These are phyloP conservation scores for Heliangelus exortis DNA, from an alignment of 2,797 vertebrate species.

Conservation along the genomic window DNA sequence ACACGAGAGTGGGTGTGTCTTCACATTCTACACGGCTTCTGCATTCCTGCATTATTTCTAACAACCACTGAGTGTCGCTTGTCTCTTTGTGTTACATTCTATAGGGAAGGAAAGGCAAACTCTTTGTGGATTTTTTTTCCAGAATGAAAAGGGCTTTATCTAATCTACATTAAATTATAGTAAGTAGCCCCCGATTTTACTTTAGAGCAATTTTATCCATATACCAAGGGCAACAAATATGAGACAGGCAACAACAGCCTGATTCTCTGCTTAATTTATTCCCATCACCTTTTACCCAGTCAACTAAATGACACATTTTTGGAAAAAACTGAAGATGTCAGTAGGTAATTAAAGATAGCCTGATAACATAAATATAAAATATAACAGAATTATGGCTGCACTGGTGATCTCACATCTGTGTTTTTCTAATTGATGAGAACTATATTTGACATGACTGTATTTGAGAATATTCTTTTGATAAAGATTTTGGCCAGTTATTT, in stretches of 20 bases:
- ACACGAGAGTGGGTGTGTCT: neutral
- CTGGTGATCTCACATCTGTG: neutral
- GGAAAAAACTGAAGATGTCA: neutral
- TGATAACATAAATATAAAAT: neutral
- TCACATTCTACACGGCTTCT: neutral
- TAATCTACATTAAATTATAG: neutral
- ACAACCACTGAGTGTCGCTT: conserved; percentile 62
- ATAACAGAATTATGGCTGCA: neutral
- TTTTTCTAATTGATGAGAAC: neutral
- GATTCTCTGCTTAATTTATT: neutral
- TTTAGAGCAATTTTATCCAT: neutral
- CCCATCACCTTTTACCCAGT: neutral
- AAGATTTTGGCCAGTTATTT: neutral
- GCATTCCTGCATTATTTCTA: neutral
- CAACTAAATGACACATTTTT: neutral
- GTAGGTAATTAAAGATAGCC: neutral
- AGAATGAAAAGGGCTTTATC: neutral
- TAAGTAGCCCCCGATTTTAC: neutral
- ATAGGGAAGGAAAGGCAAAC: neutral
- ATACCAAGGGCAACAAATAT: neutral
- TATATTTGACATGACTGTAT: neutral
- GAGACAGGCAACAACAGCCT: neutral
- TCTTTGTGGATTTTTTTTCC: neutral
- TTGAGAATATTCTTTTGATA: neutral
- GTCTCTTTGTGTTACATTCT: neutral